A percentile compares a stretch with the other conserved stretches of the same genome.
These are phyloP conservation scores for Oenanthe melanoleuca DNA, from an alignment of 2,113 vertebrate species.

Conservation along the genomic window DNA sequence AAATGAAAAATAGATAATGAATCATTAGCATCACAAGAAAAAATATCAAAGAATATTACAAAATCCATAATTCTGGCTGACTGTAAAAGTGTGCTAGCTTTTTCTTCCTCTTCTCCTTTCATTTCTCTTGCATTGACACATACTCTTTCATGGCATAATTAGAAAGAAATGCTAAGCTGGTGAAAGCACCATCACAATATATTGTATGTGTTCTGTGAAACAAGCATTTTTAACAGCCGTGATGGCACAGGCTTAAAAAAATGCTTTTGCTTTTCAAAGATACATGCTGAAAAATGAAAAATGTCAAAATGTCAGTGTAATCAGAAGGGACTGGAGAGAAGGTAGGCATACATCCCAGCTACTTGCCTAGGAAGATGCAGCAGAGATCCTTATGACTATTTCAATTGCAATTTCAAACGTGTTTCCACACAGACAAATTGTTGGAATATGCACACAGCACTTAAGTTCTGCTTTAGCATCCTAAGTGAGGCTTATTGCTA, in stretches of 20 bases:
- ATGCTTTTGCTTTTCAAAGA: not conserved
- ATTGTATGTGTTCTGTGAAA: not conserved
- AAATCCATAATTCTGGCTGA: constrained; percentile 16
- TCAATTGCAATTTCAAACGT: not conserved
- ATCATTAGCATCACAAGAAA: not conserved
- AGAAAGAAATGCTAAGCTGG: constrained; percentile 27
- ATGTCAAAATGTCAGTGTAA: not conserved
- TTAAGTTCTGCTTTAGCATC: not conserved
- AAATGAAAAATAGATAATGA: not conserved
- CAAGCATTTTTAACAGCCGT: not conserved
- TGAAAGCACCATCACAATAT: not conserved
- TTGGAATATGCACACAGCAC: not conserved
- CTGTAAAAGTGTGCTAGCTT: not conserved
- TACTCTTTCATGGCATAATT: not conserved
- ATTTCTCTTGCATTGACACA: constrained; percentile 11
- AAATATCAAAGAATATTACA: not conserved
- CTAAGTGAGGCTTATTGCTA: not conserved
- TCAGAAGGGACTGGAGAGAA: not conserved
- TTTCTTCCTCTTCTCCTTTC: not conserved
- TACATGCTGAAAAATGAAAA: not conserved
- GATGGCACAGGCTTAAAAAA: not conserved
- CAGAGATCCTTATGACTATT: not conserved
- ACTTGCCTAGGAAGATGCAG: not conserved
- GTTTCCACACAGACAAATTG: not conserved
- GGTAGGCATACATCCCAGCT: not conserved